Conservation (phyloP, 2,888 invertebrate genomes). For the Microplitis manilae region DNA sequence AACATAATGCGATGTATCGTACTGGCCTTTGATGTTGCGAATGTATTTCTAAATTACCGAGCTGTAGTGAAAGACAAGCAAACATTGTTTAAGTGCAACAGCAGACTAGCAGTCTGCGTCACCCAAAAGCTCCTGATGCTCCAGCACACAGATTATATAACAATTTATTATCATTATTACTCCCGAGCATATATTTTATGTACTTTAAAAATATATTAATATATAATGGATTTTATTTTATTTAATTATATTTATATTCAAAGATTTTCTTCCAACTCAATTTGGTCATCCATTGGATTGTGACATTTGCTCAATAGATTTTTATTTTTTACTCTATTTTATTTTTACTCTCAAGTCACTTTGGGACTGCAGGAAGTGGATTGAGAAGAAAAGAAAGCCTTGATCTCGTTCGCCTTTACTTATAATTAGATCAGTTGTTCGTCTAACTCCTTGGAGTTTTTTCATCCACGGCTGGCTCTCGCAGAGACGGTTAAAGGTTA, state of each 20-base stretch:
- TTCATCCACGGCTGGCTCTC: neutral
- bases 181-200: neutral
- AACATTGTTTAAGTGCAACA: constrained; percentile 15
- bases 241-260: neutral
- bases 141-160: neutral
- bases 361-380: neutral
- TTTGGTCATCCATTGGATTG: neutral
- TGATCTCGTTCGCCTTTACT: neutral
- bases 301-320: neutral
- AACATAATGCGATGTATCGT: constrained; percentile 39
- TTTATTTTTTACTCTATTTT: neutral
- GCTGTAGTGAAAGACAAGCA: constrained; percentile 32
- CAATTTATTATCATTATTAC: neutral
- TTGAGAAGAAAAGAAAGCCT: neutral
- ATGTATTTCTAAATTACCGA: constrained; percentile 41
- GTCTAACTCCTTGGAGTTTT: constrained; percentile 12
- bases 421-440: neutral
- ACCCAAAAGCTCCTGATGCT: neutral
- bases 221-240: neutral
- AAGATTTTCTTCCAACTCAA: neutral
- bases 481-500: neutral
- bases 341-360: constrained; percentile 9
- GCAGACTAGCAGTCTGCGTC: neutral
- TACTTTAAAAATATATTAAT: neutral
- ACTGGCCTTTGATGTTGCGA: constrained; percentile 39